Conservation (phyloP, 2,113 vertebrate genomes). For the Polypterus bichir region DNA sequence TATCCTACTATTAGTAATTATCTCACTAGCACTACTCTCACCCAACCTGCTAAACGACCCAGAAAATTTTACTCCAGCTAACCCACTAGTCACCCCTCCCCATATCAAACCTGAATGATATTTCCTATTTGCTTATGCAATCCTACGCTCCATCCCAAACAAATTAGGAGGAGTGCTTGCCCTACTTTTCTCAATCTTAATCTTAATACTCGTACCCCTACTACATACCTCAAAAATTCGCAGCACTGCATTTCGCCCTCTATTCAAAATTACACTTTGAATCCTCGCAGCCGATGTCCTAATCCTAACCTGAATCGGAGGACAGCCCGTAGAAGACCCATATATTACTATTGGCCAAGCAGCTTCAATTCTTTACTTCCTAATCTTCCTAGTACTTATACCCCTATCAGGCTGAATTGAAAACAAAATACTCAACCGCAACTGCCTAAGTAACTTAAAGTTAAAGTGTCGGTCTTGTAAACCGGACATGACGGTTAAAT, state of each 20-base stretch:
- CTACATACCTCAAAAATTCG: slow-evolving; percentile 18
- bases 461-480: no score
- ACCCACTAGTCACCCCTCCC: neutral
- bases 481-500: no score
- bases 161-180: slow-evolving; percentile 16
- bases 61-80: slow-evolving; percentile 16
- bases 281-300: neutral
- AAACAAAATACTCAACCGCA: no score
- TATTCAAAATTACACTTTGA: slow-evolving; percentile 17
- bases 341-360: no score
- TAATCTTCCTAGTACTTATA: no score
- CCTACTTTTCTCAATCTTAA: neutral
- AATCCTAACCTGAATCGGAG: slow-evolving; percentile 11
- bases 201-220: neutral
- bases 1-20: neutral
- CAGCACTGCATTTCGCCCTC: neutral
- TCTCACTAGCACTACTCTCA: slow-evolving; percentile 1
- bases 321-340: no score
- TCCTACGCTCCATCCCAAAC: slow-evolving; percentile 18
- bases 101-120: slow-evolving; percentile 15
- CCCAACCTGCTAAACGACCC: slow-evolving; percentile 12
- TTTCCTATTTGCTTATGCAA: slow-evolving; percentile 16
- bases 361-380: no score
- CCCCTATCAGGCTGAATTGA: no score
- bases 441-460: no score